Base-by-base conservation (phyloP, 2,113 vertebrate genomes). In the Oncorhynchus clarkii region DNA sequence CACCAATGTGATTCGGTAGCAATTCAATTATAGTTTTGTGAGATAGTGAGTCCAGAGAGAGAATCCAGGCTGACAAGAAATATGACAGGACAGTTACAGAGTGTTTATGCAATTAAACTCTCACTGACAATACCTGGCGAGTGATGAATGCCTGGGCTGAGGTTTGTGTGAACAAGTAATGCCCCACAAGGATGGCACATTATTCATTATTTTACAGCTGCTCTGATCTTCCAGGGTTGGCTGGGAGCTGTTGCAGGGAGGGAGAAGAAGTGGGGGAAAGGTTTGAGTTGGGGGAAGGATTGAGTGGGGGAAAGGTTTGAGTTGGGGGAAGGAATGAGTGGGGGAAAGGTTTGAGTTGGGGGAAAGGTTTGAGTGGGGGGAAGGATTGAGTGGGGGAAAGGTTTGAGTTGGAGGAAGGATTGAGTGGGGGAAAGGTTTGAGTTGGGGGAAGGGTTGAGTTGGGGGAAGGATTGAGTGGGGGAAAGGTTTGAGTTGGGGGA, bases 21-120 rank as follows among this genome's bases (percentile, higher is more conserved):
- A 96, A 97, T 98, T 98, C 96, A 98, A 97, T 98, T 98, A 98
- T 94, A 95, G 95, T 94, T 92, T 92, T 94, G 94, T 93, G 95
- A 96, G 95, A 98, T 96, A 98, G 96, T 94, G 94, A 96, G 94
- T 92, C 92, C 88, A 51, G 95, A 95, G 95, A 95, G 95, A 94
- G 94, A 95, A 94, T 95, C 95, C 92, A 88, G 92, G 92, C 94
- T 96, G 95, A 96, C 96, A 96, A 95, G 95, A 95, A 96, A 97
- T 97, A 96, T 97, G 96, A 98, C 96, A 96, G 95, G 94, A 95
- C 96, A 95, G 94, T 96, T 97, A 97, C 95, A 96, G 94, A 96
- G 95, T 97, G 96, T 98, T 98, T 97, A 97, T 97, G 96, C 96
- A 97, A 96, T 97, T 97, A 97, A 97, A 97, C 95, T 96, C 95